These are phyloP conservation scores for Zoanthus sociatus DNA, from an alignment of 92 coral and sea anemone genomes.

Conservation along the genomic window DNA sequence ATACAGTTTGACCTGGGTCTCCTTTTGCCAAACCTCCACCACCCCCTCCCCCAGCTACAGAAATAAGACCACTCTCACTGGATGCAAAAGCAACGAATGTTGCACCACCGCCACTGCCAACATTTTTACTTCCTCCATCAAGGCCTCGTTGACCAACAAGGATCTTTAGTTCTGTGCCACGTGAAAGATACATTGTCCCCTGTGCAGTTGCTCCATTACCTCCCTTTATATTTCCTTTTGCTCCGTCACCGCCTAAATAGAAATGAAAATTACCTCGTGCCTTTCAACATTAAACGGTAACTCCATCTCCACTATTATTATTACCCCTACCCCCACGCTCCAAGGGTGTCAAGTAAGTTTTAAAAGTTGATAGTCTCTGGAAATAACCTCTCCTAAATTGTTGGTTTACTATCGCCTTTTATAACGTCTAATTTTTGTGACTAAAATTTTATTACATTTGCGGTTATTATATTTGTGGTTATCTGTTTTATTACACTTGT, in stretches of 20 bases:
- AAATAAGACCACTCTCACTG: constrained; percentile 7
- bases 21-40: constrained; percentile 35
- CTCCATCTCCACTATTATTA: no score
- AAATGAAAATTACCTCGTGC: background rate
- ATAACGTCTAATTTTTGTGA: no score
- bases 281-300: background rate
- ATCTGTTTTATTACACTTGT: no score
- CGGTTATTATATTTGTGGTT: no score
- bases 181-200: constrained; percentile 40
- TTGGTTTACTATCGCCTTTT: no score
- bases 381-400: no score
- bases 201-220: constrained; percentile 33
- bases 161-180: constrained; percentile 32
- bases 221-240: constrained; percentile 1
- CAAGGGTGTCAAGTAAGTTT: no score
- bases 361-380: no score
- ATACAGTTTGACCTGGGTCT: constrained; percentile 37
- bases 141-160: constrained; percentile 29
- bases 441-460: no score
- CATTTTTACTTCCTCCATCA: background rate
- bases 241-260: constrained; percentile 21
- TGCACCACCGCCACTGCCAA: constrained; percentile 45
- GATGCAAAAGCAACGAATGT: constrained; percentile 26
- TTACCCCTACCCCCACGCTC: no score
- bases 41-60: constrained; percentile 46